Evolutionary conservation across 2,888 invertebrate species (phyloP).

Genomic region (Parnassius apollo): DNA sequence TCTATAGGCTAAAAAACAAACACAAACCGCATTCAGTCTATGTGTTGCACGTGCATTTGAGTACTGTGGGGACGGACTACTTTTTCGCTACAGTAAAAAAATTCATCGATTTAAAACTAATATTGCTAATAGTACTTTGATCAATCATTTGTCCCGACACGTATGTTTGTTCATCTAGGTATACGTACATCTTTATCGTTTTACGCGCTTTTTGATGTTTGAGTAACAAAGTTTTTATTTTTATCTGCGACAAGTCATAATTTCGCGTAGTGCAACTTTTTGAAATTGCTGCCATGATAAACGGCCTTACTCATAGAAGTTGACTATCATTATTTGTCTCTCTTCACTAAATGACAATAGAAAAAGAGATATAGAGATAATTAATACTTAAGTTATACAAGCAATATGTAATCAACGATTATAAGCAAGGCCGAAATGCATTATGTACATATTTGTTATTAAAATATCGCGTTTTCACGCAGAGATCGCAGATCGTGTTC

Average conservation of each 20-base stretch:
- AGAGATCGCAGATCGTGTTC: slow-evolving; percentile 16
- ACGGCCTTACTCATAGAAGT: too few species aligned
- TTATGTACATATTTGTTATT: slow-evolving; percentile 17
- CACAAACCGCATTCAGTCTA: slow-evolving; percentile 26
- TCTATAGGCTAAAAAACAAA: neutral
- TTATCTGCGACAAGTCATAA: slow-evolving; percentile 7
- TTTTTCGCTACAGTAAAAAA: slow-evolving; percentile 30
- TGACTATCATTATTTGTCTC: too few species aligned
- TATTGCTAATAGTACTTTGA: slow-evolving; percentile 13
- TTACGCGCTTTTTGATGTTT: slow-evolving; percentile 18
- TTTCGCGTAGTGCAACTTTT: slow-evolving; percentile 10
- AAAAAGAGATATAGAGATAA: too few species aligned
- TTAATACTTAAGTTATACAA: too few species aligned
- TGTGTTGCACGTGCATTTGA: slow-evolving; percentile 49
- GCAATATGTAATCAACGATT: too few species aligned
- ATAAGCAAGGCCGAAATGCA: slow-evolving; percentile 3
- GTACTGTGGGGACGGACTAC: slow-evolving; percentile 58
- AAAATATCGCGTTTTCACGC: slow-evolving; percentile 24
- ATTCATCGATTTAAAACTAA: slow-evolving; percentile 29
- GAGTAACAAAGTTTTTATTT: slow-evolving; percentile 14
- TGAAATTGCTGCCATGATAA: slow-evolving; percentile 12
- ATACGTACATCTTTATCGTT: neutral
- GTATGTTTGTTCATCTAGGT: neutral
- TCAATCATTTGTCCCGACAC: neutral
- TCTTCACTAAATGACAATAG: too few species aligned